Conservation (phyloP, 2,113 vertebrate species). For the Capra hircus region DNA sequence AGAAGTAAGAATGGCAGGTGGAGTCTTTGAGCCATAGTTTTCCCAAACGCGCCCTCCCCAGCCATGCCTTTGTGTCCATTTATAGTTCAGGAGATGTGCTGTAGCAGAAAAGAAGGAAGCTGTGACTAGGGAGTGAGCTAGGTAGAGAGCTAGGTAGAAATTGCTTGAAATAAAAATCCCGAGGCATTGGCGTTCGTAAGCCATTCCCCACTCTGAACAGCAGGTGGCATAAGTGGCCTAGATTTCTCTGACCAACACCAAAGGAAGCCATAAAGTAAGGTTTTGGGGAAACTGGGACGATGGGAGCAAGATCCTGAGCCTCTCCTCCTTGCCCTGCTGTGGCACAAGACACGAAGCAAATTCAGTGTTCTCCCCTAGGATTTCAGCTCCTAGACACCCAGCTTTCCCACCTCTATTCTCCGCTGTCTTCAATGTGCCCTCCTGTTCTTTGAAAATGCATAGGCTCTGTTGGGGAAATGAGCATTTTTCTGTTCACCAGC, state of each 20-base stretch:
- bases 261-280: background rate
- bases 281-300: background rate
- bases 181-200: background rate
- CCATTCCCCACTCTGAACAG: constrained; percentile 30
- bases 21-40: background rate
- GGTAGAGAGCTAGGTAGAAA: background rate
- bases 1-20: background rate
- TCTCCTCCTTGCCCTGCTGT: background rate
- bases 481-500: background rate
- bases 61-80: background rate
- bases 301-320: background rate
- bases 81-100: background rate
- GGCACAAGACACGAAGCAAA: background rate
- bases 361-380: background rate
- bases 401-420: background rate
- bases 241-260: background rate
- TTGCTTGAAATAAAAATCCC: background rate
- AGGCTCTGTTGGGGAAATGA: background rate
- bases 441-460: background rate
- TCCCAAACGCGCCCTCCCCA: background rate
- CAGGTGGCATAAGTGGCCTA: constrained; percentile 53
- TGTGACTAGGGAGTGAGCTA: background rate
- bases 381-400: background rate
- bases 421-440: background rate
- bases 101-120: background rate